phyloP scores from a whole-genome alignment of 1,140 invertebrate genomes.

The Caenorhabditis inopinata region DNA sequence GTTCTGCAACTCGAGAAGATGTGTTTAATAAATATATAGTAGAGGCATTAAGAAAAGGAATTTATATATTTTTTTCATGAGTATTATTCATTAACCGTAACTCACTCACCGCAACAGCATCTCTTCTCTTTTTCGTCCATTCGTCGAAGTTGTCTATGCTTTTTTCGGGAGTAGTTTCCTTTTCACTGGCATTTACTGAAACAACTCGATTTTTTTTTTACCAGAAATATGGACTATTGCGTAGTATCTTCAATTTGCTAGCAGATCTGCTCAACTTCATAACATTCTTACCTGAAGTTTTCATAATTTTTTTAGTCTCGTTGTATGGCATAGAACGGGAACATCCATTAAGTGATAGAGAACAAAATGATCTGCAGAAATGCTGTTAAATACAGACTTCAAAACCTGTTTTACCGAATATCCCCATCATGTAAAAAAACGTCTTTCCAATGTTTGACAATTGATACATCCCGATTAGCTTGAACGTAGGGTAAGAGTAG shows the following conservation, averaged over 20 bases:
- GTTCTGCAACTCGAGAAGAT: not conserved
- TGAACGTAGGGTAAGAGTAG: not conserved
- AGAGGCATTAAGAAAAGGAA: too few species aligned
- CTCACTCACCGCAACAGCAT: constrained; percentile 3
- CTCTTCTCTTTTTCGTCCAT: constrained; percentile 23
- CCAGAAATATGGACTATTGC: too few species aligned
- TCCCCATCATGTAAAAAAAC: not conserved
- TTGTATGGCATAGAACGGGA: not conserved
- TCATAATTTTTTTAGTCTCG: not conserved
- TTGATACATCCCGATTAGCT: not conserved
- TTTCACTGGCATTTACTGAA: not conserved
- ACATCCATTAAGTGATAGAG: not conserved
- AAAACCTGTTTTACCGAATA: not conserved
- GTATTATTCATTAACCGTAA: too few species aligned
- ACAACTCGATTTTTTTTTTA: not conserved
- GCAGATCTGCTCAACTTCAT: too few species aligned
- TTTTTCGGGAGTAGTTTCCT: not conserved
- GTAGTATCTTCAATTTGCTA: too few species aligned
- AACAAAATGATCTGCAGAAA: not conserved
- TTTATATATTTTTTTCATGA: too few species aligned
- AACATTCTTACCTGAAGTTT: not conserved
- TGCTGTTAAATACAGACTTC: not conserved
- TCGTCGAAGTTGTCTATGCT: constrained; percentile 17
- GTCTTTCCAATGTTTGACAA: not conserved
- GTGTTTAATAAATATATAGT: too few species aligned